Evolutionary conservation across 2,113 vertebrate genomes (phyloP).

Genomic region (Odobenus rosmarus): DNA sequence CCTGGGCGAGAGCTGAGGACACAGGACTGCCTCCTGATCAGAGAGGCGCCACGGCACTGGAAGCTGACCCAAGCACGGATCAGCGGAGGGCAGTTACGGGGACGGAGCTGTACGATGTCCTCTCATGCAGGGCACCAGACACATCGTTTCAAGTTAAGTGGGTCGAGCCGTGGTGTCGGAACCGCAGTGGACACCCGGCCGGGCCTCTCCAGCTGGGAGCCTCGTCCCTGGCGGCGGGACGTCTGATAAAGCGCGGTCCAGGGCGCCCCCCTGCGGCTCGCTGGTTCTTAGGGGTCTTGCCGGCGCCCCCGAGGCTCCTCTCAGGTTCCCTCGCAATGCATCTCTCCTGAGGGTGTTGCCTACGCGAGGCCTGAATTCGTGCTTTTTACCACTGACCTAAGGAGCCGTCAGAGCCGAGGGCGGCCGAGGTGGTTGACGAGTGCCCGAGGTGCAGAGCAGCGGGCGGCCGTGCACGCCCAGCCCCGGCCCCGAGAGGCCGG

Average conservation of each 20-base stretch:
- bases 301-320: neutral
- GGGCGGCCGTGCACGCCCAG: neutral
- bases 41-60: accelerated
- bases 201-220: neutral
- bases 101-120: neutral
- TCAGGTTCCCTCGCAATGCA: accelerated
- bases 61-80: neutral
- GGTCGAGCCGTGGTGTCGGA: accelerated
- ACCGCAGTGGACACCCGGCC: neutral
- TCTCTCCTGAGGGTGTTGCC: neutral
- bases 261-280: accelerated
- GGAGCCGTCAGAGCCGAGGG: neutral
- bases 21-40: accelerated
- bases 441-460: accelerated
- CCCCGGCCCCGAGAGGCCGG: neutral
- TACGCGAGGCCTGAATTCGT: accelerated
- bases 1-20: neutral
- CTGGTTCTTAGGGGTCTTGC: neutral
- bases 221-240: accelerated
- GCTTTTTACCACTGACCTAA: too few relatives aligned
- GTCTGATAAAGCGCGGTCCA: accelerated
- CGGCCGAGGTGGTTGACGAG: accelerated
- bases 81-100: accelerated
- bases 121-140: neutral
- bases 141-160: accelerated